A percentile compares a stretch with the other conserved stretches of the same genome.
Conservation (phyloP, 2,888 invertebrate genomes). For the Lasioglossum figueresi region DNA sequence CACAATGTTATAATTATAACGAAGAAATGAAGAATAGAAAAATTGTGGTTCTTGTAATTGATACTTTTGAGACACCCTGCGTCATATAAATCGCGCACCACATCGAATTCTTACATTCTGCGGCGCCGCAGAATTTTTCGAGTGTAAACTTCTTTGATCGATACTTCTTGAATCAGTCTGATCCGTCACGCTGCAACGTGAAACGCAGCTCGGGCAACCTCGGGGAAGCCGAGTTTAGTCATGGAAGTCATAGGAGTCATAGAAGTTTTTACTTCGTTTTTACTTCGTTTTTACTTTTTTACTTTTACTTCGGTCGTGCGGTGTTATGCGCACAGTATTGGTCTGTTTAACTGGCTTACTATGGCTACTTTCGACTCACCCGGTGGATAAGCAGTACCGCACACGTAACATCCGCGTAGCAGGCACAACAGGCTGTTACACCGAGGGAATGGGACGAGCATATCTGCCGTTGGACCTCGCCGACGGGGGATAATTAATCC, state of each 20-base stretch:
- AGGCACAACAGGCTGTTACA: constrained; percentile 3
- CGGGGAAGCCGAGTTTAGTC: too few species aligned
- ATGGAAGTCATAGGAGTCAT: too few species aligned
- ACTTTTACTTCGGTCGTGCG: too few species aligned
- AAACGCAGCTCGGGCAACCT: too few species aligned
- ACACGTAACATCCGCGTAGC: constrained; percentile 11
- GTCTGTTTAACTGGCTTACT: not conserved
- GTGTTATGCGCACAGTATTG: too few species aligned
- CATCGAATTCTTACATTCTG: not conserved
- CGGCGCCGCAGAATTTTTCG: not conserved
- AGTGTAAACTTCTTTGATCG: not conserved
- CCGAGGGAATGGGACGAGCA: not conserved
- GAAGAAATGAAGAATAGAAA: not conserved
- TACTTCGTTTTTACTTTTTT: too few species aligned
- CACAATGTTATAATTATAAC: too few species aligned
- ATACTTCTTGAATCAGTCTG: too few species aligned
- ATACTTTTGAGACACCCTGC: too few species aligned
- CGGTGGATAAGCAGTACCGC: not conserved
- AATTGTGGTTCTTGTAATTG: not conserved
- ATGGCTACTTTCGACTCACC: not conserved
- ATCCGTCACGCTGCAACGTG: too few species aligned
- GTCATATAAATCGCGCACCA: not conserved
- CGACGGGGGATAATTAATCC: constrained; percentile 2
- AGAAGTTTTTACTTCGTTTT: too few species aligned
- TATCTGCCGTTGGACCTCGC: not conserved